Conservation (phyloP, 1,140 invertebrate genomes). For the Drosophila willistoni region DNA sequence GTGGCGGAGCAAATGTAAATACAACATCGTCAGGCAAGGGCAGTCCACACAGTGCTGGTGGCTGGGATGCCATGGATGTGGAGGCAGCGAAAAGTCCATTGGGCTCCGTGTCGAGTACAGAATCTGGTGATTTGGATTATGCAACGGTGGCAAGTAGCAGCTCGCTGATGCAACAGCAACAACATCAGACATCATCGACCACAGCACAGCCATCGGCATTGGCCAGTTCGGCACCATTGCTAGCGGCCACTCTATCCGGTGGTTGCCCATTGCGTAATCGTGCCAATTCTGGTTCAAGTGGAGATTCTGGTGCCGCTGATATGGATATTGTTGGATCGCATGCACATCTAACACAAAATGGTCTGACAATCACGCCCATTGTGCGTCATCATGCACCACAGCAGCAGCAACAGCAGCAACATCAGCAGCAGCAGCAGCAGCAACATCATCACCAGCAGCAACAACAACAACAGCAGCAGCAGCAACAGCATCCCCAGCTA, state of each 20-base stretch:
- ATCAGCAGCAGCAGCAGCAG: constrained; percentile 41
- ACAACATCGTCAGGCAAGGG: constrained; percentile 64
- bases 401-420: constrained; percentile 70
- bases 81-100: constrained; percentile 90
- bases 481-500: constrained; percentile 64
- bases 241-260: constrained; percentile 91
- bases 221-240: constrained; percentile 86
- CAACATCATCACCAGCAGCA: constrained; percentile 61
- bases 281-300: constrained; percentile 91
- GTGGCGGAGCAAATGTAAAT: too few relatives aligned
- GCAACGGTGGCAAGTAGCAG: constrained; percentile 84
- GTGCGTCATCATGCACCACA: constrained; percentile 83
- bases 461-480: constrained; percentile 44
- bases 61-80: constrained; percentile 90
- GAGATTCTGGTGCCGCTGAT: constrained; percentile 89
- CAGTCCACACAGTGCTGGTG: constrained; percentile 81
- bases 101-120: constrained; percentile 93
- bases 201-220: constrained; percentile 63
- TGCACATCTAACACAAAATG: constrained; percentile 87
- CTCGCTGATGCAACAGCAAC: constrained; percentile 84
- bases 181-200: constrained; percentile 56
- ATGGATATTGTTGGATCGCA: constrained; percentile 88
- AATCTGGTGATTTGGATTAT: constrained; percentile 85
- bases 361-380: constrained; percentile 87
- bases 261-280: constrained; percentile 87